Evolutionary conservation across 2,888 invertebrate species (phyloP), one percentile per base, ranked within the genome.

Genomic region (Bhutanitis thaidina): DNA sequence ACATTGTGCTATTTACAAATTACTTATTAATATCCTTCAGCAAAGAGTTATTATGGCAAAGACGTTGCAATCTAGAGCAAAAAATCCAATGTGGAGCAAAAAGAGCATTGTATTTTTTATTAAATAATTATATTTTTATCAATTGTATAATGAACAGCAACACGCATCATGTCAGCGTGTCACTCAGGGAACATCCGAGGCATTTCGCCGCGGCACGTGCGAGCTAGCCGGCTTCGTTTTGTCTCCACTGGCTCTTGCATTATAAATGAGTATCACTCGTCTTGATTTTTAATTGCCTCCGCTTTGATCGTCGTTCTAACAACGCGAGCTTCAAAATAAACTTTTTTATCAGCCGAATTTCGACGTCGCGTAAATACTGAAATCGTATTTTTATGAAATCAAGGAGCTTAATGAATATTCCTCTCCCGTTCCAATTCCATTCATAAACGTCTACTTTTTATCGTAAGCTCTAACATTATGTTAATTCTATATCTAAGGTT

Each of bases 151-250:
- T 16, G 30, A 13, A 20, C 20, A 39, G 27, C 27, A 40, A 40
- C 12, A 35, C 36, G 46, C 37, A 44, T 40, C 40, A 30, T 29
- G 49, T 50, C 56, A 13, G 62, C 62, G 59, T 64, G 71, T 67
- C 65, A 64, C 61, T 61, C 53, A 52, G 50, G 61, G 64, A 68
- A 67, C 67, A 77, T 76, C 67, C 69, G 58, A 65, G 63, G 78
- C 68, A 80, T 80, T 80, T 80, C 80, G 78, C 77, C 71, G 75
- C 70, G 66, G 69, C 62, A 69, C 74, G 77, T 72, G 71, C 74
- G 72, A 76, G 67, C 59, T 55, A 60, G 43, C 48, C 55, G 36
- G 57, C 49, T 56, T 63, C 68, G 66, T 69, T 73, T 74, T 74
- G 72, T 75, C 68, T 67, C 61, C 57, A 55, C 50, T 58, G 58